Conservation (phyloP, 2,113 vertebrate genomes). For the Phycodurus eques region DNA sequence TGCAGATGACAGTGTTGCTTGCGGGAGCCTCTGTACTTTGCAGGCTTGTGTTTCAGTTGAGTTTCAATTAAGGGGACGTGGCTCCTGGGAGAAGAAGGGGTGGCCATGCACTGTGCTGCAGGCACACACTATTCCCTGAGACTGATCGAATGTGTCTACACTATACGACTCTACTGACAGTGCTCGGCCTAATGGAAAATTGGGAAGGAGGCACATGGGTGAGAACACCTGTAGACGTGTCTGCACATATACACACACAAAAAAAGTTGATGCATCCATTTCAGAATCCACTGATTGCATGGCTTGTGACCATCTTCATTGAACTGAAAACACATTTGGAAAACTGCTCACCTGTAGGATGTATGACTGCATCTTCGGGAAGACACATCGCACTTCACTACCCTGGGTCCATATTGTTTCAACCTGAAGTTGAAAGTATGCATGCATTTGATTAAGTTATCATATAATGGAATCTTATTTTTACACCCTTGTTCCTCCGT, state of each 20-base stretch:
- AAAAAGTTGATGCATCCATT: conserved; percentile 5
- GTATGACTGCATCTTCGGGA: conserved; percentile 9
- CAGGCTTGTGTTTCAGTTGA: conserved; percentile 43
- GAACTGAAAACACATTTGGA: conserved; percentile 23
- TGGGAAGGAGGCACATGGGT: conserved; percentile 9
- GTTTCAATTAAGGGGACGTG: conserved; percentile 56
- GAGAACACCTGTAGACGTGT: background rate
- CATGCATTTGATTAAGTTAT: conserved; percentile 46
- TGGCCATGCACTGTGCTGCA: conserved; percentile 31
- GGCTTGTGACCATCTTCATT: conserved; percentile 15
- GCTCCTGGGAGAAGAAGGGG: conserved; percentile 43
- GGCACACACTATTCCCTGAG: conserved; percentile 34
- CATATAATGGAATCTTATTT: conserved; percentile 56
- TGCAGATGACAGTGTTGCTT: conserved; percentile 34
- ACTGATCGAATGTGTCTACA: conserved; percentile 49
- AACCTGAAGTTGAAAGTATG: conserved; percentile 31
- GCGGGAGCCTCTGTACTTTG: conserved; percentile 32
- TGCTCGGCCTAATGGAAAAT: conserved; percentile 34
- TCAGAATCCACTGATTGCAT: conserved; percentile 6
- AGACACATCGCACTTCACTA: conserved; percentile 27
- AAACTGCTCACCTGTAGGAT: conserved; percentile 13
- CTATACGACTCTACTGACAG: conserved; percentile 40
- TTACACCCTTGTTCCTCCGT: conserved; percentile 32
- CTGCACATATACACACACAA: conserved; percentile 4
- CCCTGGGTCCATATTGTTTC: conserved; percentile 27